A percentile compares a stretch with the other conserved stretches of the same genome.
Conservation (phyloP, 1,140 invertebrate genomes). For the Neodiprion fabricii region DNA sequence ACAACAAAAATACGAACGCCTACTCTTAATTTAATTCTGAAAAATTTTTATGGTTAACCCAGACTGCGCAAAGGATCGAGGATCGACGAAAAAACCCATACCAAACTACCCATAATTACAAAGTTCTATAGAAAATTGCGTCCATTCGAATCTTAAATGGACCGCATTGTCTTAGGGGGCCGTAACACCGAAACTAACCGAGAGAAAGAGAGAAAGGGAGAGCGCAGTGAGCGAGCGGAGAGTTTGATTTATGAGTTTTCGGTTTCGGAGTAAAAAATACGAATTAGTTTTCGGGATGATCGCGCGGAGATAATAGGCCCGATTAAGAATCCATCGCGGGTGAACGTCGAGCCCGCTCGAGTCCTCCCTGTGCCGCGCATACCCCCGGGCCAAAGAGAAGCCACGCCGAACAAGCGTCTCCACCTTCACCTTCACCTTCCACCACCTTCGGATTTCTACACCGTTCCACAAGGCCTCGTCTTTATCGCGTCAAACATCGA, state of each 20-base stretch:
- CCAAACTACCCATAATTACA: slow-evolving; percentile 57
- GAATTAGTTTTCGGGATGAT: slow-evolving; percentile 62
- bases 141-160: slow-evolving; percentile 57
- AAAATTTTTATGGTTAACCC: slow-evolving; percentile 50
- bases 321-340: slow-evolving; percentile 55
- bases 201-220: slow-evolving; percentile 35
- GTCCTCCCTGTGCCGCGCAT: background rate
- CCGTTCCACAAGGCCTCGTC: no score
- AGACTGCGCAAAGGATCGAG: slow-evolving; percentile 34
- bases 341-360: background rate
- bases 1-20: slow-evolving; percentile 7
- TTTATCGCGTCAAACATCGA: no score
- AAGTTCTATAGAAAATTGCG: slow-evolving; percentile 61
- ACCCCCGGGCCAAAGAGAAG: background rate
- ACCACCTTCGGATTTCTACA: no score
- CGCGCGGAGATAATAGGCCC: slow-evolving; percentile 59
- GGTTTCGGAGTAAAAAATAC: slow-evolving; percentile 61
- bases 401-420: background rate
- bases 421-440: no score
- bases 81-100: slow-evolving; percentile 51
- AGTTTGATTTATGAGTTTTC: slow-evolving; percentile 62
- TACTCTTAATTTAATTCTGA: slow-evolving; percentile 48
- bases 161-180: slow-evolving; percentile 48
- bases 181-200: slow-evolving; percentile 35
- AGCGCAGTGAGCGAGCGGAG: slow-evolving; percentile 33